Conservation (phyloP, 35 echinoderm and acorn worm species). For the Apostichopus parvimensis region DNA sequence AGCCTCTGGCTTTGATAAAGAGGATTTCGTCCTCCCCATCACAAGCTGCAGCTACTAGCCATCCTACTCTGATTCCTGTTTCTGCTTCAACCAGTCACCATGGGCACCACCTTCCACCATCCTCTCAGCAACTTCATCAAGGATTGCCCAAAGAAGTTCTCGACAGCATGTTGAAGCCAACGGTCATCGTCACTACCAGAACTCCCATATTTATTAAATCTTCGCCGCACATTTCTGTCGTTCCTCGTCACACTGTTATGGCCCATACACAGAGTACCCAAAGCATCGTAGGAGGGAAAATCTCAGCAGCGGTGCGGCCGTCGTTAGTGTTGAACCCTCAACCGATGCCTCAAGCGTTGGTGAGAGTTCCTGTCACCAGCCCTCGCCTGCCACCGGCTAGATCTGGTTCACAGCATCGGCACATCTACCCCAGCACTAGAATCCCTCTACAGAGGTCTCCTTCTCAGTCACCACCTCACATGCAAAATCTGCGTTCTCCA, state of each 20-base stretch:
- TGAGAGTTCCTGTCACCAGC: constrained; percentile 24
- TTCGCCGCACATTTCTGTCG: constrained; percentile 11
- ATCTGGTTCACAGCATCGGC: constrained; percentile 3
- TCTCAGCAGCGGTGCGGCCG: constrained; percentile 45
- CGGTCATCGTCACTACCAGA: constrained; percentile 46
- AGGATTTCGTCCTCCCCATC: background rate
- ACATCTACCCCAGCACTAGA: constrained; percentile 43
- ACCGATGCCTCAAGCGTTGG: constrained; percentile 32
- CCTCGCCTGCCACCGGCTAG: constrained; percentile 2
- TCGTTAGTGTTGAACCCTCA: constrained; percentile 44
- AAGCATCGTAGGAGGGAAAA: constrained; percentile 40
- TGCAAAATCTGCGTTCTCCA: background rate
- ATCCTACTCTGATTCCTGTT: background rate
- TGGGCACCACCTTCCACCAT: background rate
- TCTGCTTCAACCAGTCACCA: background rate
- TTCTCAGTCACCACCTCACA: background rate
- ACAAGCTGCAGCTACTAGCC: background rate
- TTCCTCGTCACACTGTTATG: constrained; percentile 20
- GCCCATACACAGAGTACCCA: constrained; percentile 51
- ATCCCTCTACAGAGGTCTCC: constrained; percentile 34
- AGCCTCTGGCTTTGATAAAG: constrained; percentile 41
- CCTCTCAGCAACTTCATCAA: background rate
- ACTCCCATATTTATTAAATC: constrained; percentile 56
- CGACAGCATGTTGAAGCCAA: background rate
- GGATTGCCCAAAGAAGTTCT: background rate